Conservation (phyloP, 2,888 invertebrate genomes). For the Desoria tigrina region DNA sequence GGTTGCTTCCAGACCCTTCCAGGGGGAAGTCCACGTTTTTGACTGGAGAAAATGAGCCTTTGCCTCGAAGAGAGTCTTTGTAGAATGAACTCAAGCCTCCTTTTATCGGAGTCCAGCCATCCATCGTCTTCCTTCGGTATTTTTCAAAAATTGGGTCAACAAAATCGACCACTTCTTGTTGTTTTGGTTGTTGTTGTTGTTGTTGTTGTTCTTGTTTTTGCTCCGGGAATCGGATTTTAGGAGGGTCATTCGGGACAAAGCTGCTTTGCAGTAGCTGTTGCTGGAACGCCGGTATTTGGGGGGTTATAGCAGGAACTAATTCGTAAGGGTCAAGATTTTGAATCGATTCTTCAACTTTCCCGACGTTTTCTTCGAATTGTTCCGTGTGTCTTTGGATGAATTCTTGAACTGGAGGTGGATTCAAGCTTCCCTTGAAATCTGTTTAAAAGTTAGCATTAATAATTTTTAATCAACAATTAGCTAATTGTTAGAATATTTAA, state of each 20-base stretch:
- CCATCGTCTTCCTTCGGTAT: slow-evolving; percentile 7
- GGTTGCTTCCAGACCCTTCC: background rate
- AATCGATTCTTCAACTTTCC: too few species aligned
- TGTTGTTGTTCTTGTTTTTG: background rate
- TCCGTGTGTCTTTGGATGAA: background rate
- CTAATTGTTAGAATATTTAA: too few species aligned
- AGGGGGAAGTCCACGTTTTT: background rate
- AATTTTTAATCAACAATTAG: background rate
- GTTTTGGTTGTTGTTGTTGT: background rate
- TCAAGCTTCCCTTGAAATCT: background rate
- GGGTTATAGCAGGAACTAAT: too few species aligned
- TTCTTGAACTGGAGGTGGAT: slow-evolving; percentile 6
- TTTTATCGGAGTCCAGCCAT: slow-evolving; percentile 5
- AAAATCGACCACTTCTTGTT: too few species aligned
- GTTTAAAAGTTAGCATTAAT: background rate
- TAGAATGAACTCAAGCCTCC: background rate
- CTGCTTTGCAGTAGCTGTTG: background rate
- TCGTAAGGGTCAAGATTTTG: too few species aligned
- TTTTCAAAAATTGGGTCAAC: background rate
- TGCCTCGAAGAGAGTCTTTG: background rate
- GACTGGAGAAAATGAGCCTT: slow-evolving; percentile 8
- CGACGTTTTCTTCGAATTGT: too few species aligned
- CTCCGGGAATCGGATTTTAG: background rate
- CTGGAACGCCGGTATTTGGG: too few species aligned
- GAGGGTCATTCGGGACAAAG: background rate